phyloP scores from a whole-genome alignment of 2,888 invertebrate genomes.

The Leptodirus hochenwartii region DNA sequence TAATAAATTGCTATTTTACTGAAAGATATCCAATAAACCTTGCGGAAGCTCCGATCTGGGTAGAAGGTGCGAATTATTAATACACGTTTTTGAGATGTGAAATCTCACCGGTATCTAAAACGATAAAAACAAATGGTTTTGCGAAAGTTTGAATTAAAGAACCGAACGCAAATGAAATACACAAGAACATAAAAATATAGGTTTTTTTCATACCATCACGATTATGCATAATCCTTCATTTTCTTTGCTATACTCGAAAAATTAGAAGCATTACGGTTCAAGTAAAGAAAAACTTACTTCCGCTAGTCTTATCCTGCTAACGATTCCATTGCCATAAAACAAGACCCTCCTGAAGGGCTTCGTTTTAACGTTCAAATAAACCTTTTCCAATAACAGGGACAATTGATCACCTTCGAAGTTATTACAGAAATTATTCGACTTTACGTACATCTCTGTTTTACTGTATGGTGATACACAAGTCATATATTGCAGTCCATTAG shows the following conservation, averaged over 20 bases:
- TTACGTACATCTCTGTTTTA: conserved; percentile 12
- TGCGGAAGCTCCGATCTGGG: conserved; percentile 18
- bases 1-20: conserved; percentile 4
- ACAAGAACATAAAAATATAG: too few species aligned
- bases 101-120: conserved; percentile 20
- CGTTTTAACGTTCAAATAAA: conserved; percentile 11
- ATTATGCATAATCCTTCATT: too few species aligned
- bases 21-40: conserved; percentile 21
- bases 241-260: too few species aligned
- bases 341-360: conserved; percentile 14
- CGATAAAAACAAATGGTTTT: conserved; percentile 1
- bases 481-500: conserved; percentile 5
- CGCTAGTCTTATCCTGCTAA: conserved; percentile 19
- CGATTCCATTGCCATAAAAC: conserved; percentile 19
- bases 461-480: conserved; percentile 8
- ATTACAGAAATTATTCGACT: conserved; percentile 10
- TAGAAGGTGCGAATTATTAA: conserved; percentile 18
- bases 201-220: too few species aligned
- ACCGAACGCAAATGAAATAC: too few species aligned
- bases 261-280: too few species aligned
- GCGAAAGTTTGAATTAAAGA: too few species aligned
- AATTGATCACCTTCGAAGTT: conserved; percentile 14
- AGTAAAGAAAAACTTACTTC: too few species aligned
- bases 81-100: conserved; percentile 19
- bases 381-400: conserved; percentile 13